Conservation (phyloP, 37 sponge, comb jelly and placozoan species). For the Haliclona indistincta region DNA sequence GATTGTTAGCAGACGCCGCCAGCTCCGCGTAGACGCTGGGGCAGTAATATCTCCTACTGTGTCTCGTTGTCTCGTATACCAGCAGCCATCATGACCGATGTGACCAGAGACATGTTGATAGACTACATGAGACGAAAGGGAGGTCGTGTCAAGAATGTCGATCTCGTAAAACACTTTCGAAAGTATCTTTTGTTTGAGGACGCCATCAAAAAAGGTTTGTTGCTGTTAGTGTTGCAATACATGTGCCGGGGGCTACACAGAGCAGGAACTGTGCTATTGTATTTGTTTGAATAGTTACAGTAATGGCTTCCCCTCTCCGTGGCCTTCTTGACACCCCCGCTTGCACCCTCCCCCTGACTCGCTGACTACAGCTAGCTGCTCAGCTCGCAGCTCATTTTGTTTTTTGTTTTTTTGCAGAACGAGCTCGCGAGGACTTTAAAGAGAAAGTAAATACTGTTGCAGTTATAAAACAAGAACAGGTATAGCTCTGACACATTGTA, state of each 20-base stretch:
- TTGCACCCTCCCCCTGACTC: neutral
- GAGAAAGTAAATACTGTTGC: conserved; percentile 73
- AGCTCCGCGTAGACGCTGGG: no score
- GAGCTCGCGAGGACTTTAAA: conserved; percentile 65
- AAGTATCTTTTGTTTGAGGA: conserved; percentile 62
- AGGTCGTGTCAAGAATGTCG: conserved; percentile 75
- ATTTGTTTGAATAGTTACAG: no score
- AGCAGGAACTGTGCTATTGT: neutral
- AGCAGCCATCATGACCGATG: conserved; percentile 36
- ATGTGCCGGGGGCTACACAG: no score
- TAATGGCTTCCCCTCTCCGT: neutral
- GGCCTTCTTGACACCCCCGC: neutral
- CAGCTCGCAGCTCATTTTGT: neutral
- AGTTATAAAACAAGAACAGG: conserved; percentile 61
- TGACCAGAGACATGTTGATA: conserved; percentile 60
- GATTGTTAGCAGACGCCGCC: no score
- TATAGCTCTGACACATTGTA: conserved; percentile 26
- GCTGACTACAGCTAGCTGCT: neutral
- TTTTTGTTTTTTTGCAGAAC: conserved; percentile 33
- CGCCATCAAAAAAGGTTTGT: conserved; percentile 55
- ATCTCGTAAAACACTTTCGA: conserved; percentile 80
- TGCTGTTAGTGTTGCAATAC: neutral
- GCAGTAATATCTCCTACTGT: no score
- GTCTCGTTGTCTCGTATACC: no score
- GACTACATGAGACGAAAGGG: conserved; percentile 64